Evolutionary conservation across 1,140 invertebrate species (phyloP), one percentile per base, ranked within the genome.

Genomic region (Melitaea cinxia): DNA sequence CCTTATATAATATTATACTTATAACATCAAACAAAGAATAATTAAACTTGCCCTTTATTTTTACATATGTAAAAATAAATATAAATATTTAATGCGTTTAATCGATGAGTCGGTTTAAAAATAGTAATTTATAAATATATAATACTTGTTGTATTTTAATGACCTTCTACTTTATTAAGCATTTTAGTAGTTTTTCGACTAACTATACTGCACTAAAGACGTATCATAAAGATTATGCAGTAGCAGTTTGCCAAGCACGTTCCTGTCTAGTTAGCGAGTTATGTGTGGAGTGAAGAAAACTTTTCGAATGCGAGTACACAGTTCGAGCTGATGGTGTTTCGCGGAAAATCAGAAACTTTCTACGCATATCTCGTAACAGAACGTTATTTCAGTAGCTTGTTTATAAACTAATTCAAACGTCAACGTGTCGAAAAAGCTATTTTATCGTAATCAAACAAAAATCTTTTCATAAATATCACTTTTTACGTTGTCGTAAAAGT

Each of bases 271-370:
- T 59, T 59, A 59, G 42, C 26, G 56, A 59, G 42, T 33, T 59
- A 49, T 59, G 39, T 59, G 19, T 19, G 53, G 21, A 54, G 52
- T 35, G 52, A 37, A 49, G 42, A 15, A 59, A 59, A 49, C 33
- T 59, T 58, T 49, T 17, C 14, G 42, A 28, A 59, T 49, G 35
- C n/a, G 12, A 47, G 23, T n/a, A n/a, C 33, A 49, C 28, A 59
- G 17, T 37, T 55, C 42, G 17, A 49, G 56, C 56, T 33, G 39
- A 59, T 42, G 56, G 24, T 57, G n/a, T 54, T 33, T 12, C 12
- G 14, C 14, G 52, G 26, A 54, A 54, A 65, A 71, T 69, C 47
- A 37, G 45, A 58, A 76, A 79, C 71, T 79, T 77, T 77, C 63
- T 65, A 53, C 50, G 60, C 65, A 64, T 66, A 73, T 72, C 60